These are phyloP conservation scores for Drosophila trapezifrons DNA, from an alignment of 1,140 invertebrate genomes.

Conservation along the genomic window DNA sequence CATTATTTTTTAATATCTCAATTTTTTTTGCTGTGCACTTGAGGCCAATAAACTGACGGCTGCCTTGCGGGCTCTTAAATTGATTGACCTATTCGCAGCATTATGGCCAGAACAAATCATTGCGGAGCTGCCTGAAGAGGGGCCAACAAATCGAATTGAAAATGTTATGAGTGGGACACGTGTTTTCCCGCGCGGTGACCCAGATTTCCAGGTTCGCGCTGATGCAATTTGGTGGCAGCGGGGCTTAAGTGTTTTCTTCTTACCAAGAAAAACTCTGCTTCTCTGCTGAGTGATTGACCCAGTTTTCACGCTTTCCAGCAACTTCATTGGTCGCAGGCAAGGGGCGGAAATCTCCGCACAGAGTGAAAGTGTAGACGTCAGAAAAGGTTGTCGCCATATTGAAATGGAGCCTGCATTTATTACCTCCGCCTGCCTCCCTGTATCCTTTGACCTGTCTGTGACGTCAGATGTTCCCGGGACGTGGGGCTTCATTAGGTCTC, in stretches of 20 bases:
- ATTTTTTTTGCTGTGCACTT: slow-evolving; percentile 30
- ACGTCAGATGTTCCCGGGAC: slow-evolving; percentile 28
- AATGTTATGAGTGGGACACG: slow-evolving; percentile 45
- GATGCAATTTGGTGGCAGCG: slow-evolving; percentile 50
- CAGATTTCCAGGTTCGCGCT: slow-evolving; percentile 39
- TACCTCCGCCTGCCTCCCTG: slow-evolving; percentile 8
- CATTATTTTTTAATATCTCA: not conserved
- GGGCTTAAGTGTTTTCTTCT: slow-evolving; percentile 59
- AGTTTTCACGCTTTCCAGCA: slow-evolving; percentile 44
- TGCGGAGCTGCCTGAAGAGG: slow-evolving; percentile 2
- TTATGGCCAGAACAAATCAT: slow-evolving; percentile 35
- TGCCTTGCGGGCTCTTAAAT: slow-evolving; percentile 9
- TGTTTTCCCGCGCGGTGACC: slow-evolving; percentile 41
- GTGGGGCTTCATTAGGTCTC: slow-evolving; percentile 44
- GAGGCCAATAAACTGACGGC: slow-evolving; percentile 46
- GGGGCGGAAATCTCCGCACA: not conserved
- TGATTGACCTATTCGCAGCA: slow-evolving; percentile 24
- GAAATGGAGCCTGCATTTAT: slow-evolving; percentile 30
- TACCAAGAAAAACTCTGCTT: slow-evolving; percentile 9
- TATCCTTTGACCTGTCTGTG: slow-evolving; percentile 16
- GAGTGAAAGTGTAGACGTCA: slow-evolving; percentile 39
- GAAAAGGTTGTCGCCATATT: slow-evolving; percentile 49
- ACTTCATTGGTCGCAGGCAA: slow-evolving; percentile 1
- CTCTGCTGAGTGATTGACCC: slow-evolving; percentile 61
- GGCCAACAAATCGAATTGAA: slow-evolving; percentile 33